Conservation (phyloP, 2,113 vertebrate species). For the Vombatus ursinus region DNA sequence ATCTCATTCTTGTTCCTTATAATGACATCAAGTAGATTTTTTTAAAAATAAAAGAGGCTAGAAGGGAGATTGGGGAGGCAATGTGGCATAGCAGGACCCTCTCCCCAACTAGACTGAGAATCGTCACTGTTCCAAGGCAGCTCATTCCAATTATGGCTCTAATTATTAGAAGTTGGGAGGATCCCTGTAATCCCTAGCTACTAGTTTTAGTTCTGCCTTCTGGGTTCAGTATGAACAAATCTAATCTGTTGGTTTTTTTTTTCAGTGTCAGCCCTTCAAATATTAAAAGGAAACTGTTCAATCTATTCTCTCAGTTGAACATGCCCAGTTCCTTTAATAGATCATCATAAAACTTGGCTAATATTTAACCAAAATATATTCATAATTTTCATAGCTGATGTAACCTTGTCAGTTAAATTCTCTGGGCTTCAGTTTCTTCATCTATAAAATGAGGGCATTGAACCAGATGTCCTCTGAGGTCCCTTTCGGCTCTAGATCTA, state of each 20-base stretch:
- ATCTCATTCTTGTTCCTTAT: too few species aligned
- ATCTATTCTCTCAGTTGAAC: not conserved
- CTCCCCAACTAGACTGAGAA: not conserved
- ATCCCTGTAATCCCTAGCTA: slow-evolving; percentile 46
- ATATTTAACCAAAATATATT: not conserved
- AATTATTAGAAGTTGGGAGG: not conserved
- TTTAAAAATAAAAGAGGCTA: not conserved
- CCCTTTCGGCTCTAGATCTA: not conserved
- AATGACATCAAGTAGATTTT: too few species aligned
- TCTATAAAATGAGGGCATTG: slow-evolving; percentile 12
- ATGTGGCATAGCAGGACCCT: too few species aligned
- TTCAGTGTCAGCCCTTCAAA: not conserved
- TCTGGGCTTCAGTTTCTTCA: not conserved
- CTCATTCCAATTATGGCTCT: slow-evolving; percentile 9
- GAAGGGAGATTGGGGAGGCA: not conserved
- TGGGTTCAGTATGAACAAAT: not conserved
- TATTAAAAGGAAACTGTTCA: not conserved
- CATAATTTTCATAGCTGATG: not conserved
- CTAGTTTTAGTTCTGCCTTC: slow-evolving; percentile 16
- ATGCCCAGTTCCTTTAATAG: not conserved
- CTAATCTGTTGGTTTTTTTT: too few species aligned
- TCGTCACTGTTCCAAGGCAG: not conserved
- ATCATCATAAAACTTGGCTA: not conserved
- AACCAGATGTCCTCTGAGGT: not conserved
- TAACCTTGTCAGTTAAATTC: slow-evolving; percentile 14